A percentile compares a stretch with the other conserved stretches of the same genome.
Conservation (phyloP, 2,888 invertebrate species). For the Pilophorus perplexus region DNA sequence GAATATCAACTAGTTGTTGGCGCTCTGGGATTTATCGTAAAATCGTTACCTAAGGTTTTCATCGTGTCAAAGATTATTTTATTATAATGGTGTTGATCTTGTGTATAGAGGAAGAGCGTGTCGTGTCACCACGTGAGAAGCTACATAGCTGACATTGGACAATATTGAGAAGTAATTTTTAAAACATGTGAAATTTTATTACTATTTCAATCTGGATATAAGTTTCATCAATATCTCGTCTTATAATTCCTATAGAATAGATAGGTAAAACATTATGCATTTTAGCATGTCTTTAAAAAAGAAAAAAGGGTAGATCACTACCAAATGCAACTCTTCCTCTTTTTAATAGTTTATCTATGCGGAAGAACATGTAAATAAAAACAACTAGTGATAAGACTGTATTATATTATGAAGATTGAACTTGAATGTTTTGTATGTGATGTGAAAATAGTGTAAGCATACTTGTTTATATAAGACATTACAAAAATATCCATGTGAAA, state of each 20-base stretch:
- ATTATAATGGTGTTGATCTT: conserved; percentile 35
- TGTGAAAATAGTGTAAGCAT: conserved; percentile 32
- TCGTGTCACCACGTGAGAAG: too few relatives aligned
- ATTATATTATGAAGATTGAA: conserved; percentile 29
- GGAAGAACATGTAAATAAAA: conserved; percentile 26
- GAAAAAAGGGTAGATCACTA: neutral
- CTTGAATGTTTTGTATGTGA: conserved; percentile 37
- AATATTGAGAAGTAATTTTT: conserved; percentile 20
- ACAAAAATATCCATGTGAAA: conserved; percentile 12
- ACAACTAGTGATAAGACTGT: conserved; percentile 39
- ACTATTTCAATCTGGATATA: conserved; percentile 24
- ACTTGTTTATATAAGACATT: conserved; percentile 14
- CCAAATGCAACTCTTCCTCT: neutral
- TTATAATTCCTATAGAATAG: conserved; percentile 26
- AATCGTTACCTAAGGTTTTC: conserved; percentile 36
- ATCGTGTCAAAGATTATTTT: conserved; percentile 36
- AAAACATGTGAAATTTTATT: neutral
- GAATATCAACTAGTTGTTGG: conserved; percentile 42
- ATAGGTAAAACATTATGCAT: conserved; percentile 8
- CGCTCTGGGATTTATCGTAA: conserved; percentile 8
- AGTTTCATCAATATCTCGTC: conserved; percentile 36
- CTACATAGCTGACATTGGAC: conserved; percentile 25
- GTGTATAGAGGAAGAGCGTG: conserved; percentile 17
- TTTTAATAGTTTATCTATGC: conserved; percentile 26
- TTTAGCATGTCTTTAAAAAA: conserved; percentile 19